Conservation (phyloP, 1,140 invertebrate genomes). For the Drosophila asahinai region DNA sequence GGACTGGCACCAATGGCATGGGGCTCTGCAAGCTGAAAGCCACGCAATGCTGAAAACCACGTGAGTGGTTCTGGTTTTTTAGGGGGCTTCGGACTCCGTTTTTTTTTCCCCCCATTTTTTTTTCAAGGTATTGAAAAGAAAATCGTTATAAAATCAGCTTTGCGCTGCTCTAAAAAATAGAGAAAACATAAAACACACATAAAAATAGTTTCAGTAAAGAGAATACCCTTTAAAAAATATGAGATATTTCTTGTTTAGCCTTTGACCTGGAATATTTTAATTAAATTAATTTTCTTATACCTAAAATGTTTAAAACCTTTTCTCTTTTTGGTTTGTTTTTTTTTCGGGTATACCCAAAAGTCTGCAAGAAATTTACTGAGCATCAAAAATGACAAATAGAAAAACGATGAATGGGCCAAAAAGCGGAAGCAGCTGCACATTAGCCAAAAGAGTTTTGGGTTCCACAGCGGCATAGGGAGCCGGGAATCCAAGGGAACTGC, state of each 20-base stretch:
- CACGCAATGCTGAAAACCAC: slow-evolving; percentile 50
- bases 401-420: slow-evolving; percentile 43
- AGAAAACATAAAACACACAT: background rate
- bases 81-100: background rate
- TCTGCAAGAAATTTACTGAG: background rate
- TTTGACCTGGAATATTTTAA: too few relatives aligned
- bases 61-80: slow-evolving; percentile 37
- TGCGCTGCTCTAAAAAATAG: slow-evolving; percentile 12
- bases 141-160: slow-evolving; percentile 72
- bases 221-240: background rate
- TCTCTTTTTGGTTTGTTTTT: background rate
- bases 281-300: too few relatives aligned
- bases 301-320: too few relatives aligned
- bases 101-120: background rate
- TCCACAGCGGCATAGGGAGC: background rate
- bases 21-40: slow-evolving; percentile 41
- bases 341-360: background rate
- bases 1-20: background rate
- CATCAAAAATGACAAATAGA: slow-evolving; percentile 52
- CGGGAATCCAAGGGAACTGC: slow-evolving; percentile 3
- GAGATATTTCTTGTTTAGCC: background rate
- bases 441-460: slow-evolving; percentile 26
- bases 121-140: slow-evolving; percentile 36
- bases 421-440: slow-evolving; percentile 61
- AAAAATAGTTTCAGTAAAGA: background rate